Conservation (phyloP, 2,113 vertebrate species). For the Etia nguti region DNA sequence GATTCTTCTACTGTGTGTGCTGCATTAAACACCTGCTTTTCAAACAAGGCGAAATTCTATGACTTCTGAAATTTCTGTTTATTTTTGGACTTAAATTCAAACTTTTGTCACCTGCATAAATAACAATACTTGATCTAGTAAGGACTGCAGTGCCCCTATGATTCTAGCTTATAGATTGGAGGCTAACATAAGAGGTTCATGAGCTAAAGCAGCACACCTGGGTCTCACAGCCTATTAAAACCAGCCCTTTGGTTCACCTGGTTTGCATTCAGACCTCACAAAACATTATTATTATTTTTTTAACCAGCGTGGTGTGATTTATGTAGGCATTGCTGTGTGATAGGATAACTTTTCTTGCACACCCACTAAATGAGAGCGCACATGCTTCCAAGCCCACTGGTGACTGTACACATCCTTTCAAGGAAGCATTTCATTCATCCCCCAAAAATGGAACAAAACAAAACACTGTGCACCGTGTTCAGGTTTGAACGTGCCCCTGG, state of each 20-base stretch:
- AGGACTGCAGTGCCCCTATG: not conserved
- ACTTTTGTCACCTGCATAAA: not conserved
- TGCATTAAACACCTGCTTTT: not conserved
- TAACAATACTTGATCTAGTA: not conserved
- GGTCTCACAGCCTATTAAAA: not conserved
- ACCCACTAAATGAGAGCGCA: not conserved
- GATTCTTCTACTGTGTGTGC: not conserved
- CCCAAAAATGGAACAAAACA: not conserved
- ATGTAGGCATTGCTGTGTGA: not conserved
- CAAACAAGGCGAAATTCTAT: not conserved
- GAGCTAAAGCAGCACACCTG: not conserved
- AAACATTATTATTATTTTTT: not conserved
- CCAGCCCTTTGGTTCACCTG: not conserved
- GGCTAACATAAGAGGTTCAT: not conserved
- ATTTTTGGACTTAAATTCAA: not conserved
- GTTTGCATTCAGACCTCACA: not conserved
- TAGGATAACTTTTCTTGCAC: not conserved
- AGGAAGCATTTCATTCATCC: not conserved
- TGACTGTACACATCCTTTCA: not conserved
- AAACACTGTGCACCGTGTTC: not conserved
- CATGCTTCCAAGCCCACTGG: not conserved
- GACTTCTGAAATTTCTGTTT: not conserved
- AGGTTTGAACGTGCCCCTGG: not conserved
- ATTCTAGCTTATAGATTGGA: not conserved
- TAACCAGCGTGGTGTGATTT: not conserved